phyloP scores from a whole-genome alignment of 1,140 invertebrate genomes.

The Bombus turneri region DNA sequence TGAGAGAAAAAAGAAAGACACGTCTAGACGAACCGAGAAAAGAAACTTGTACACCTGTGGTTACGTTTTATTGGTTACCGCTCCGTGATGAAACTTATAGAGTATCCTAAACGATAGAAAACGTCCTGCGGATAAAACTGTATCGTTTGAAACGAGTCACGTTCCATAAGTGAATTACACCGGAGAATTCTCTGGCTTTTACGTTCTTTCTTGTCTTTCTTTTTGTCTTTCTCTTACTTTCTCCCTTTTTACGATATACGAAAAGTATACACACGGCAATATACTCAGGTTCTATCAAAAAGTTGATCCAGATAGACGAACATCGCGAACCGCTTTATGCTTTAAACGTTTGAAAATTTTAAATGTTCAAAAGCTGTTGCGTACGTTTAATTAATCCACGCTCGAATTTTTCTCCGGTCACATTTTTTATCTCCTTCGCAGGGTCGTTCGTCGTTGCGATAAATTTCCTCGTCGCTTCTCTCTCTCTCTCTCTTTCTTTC shows the following conservation, averaged over 20 bases:
- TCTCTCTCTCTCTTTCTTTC: background rate
- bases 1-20: no score
- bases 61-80: background rate
- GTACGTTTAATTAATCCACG: constrained; percentile 23
- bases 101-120: background rate
- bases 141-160: background rate
- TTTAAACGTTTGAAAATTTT: background rate
- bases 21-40: background rate
- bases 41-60: background rate
- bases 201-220: background rate
- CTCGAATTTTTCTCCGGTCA: constrained; percentile 4
- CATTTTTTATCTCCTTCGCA: background rate
- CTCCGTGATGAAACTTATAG: background rate
- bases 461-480: background rate
- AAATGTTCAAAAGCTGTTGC: background rate
- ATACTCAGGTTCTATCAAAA: background rate
- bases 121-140: background rate
- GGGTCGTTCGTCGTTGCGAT: background rate
- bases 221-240: background rate
- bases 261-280: background rate
- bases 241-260: background rate
- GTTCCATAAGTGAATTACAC: background rate
- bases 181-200: background rate
- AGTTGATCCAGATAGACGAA: background rate
- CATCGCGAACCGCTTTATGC: background rate